Evolutionary conservation across 2,888 invertebrate genomes (phyloP).

Genomic region (Branchipolynoe longqiensis): DNA sequence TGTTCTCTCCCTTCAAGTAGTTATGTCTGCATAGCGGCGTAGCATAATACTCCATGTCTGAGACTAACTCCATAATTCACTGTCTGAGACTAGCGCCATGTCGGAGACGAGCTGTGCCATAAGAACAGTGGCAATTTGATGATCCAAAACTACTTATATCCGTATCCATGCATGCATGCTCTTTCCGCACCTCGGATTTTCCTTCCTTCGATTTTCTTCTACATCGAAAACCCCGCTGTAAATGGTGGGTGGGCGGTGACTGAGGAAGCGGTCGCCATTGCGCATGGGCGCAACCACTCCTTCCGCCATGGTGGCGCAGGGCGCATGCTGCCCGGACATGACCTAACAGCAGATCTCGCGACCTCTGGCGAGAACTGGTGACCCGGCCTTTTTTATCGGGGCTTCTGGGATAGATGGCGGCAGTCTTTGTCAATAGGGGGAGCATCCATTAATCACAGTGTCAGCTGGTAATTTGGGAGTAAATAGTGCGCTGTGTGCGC

Average conservation of each 20-base stretch:
- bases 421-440: conserved; percentile 33
- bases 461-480: conserved; percentile 47
- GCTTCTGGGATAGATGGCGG: not conserved
- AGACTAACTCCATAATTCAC: too few relatives aligned
- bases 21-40: too few relatives aligned
- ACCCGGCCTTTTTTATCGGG: not conserved
- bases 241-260: too few relatives aligned
- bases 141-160: too few relatives aligned
- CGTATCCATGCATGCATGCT: too few relatives aligned
- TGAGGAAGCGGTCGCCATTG: not conserved
- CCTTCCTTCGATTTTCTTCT: not conserved
- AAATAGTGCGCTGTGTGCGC: conserved; percentile 38
- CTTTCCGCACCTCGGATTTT: not conserved
- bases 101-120: too few relatives aligned
- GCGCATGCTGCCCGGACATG: not conserved
- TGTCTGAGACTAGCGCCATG: too few relatives aligned
- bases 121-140: too few relatives aligned
- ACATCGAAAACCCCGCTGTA: not conserved
- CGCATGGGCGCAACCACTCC: too few relatives aligned
- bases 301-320: too few relatives aligned
- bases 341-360: conserved; percentile 50
- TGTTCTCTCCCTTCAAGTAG: too few relatives aligned
- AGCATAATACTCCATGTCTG: too few relatives aligned
- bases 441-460: conserved; percentile 22
- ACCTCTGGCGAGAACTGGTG: conserved; percentile 40